Evolutionary conservation across 2,797 vertebrate genomes (phyloP).

Genomic region (Aphelocoma californica): DNA sequence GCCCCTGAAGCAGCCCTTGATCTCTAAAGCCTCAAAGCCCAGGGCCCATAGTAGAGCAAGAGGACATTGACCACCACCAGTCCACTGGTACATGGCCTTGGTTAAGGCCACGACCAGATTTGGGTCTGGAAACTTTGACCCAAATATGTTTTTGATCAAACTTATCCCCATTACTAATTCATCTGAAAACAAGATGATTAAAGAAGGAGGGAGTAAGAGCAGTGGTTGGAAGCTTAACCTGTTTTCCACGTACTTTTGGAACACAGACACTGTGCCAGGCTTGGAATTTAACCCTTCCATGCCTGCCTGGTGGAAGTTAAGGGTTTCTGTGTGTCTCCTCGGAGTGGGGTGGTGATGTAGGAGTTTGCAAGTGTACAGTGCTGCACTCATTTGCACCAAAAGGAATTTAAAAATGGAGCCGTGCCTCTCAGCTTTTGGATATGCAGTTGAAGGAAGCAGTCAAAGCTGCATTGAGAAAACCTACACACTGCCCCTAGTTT

Average conservation of each 20-base stretch:
- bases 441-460: neutral
- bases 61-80: neutral
- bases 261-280: neutral
- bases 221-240: neutral
- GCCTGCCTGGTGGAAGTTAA: neutral
- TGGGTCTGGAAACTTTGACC: neutral
- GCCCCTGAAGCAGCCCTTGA: neutral
- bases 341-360: accelerated
- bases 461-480: neutral
- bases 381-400: neutral
- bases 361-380: neutral
- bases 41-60: neutral
- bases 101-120: neutral
- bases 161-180: neutral
- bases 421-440: neutral
- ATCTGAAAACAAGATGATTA: neutral
- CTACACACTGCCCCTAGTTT: neutral
- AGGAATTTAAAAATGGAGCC: neutral
- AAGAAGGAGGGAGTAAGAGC: neutral
- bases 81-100: neutral
- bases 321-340: neutral
- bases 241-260: neutral
- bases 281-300: neutral
- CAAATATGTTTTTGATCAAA: neutral
- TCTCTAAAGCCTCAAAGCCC: neutral